Evolutionary conservation across 2,888 invertebrate genomes (phyloP).

Genomic region (Octodonta nipae): DNA sequence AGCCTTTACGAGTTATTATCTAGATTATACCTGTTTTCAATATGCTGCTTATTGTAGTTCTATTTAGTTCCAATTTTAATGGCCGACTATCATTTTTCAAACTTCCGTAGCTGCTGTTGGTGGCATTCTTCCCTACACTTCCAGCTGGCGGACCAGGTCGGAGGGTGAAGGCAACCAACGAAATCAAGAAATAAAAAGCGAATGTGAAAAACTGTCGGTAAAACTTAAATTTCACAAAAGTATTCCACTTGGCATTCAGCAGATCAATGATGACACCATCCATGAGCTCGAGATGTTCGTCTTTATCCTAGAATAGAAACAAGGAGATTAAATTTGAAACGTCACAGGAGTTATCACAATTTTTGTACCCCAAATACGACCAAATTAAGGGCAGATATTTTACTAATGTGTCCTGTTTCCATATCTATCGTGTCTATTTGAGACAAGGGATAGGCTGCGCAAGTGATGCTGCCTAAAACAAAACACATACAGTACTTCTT

Average conservation of each 20-base stretch:
- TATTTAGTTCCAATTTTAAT: too few relatives aligned
- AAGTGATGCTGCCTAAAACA: constrained; percentile 70
- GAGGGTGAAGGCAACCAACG: constrained; percentile 74
- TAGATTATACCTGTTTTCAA: too few relatives aligned
- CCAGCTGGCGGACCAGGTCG: constrained; percentile 63
- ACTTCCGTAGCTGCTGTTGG: too few relatives aligned
- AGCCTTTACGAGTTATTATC: too few relatives aligned
- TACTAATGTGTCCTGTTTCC: constrained; percentile 82
- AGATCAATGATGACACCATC: constrained; percentile 90
- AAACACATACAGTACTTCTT: neutral
- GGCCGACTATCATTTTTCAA: too few relatives aligned
- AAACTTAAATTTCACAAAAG: constrained; percentile 88
- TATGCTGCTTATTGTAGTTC: too few relatives aligned
- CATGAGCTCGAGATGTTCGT: constrained; percentile 86
- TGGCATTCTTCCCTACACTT: too few relatives aligned
- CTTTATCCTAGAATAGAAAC: constrained; percentile 61
- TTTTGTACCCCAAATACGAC: constrained; percentile 93
- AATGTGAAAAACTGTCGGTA: constrained; percentile 86
- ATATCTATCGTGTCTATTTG: constrained; percentile 92
- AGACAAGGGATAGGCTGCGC: constrained; percentile 89
- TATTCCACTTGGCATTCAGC: constrained; percentile 93
- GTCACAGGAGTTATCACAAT: constrained; percentile 9
- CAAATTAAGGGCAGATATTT: constrained; percentile 85
- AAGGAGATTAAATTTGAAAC: neutral
- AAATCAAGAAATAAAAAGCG: constrained; percentile 77